A percentile compares a stretch with the other conserved stretches of the same genome.
phyloP scores from a whole-genome alignment of 2,888 invertebrate genomes.

The Yponomeuta cagnagella region DNA sequence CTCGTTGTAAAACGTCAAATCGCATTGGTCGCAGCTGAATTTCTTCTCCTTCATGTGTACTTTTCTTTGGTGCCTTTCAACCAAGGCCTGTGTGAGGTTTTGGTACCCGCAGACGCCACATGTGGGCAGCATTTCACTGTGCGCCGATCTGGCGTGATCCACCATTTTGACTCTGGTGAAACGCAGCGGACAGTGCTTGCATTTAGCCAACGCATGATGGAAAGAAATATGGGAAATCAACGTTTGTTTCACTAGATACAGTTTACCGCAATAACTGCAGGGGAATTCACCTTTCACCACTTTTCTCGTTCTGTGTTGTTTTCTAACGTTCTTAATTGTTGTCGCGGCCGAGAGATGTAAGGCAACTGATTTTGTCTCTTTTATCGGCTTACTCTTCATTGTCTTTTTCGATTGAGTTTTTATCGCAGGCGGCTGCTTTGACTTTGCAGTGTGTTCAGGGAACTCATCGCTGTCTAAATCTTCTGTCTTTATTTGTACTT shows the following conservation, averaged over 20 bases:
- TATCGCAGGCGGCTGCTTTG: too few relatives aligned
- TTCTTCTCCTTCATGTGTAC: slow-evolving; percentile 11
- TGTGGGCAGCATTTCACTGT: slow-evolving; percentile 21
- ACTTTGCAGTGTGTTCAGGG: too few relatives aligned
- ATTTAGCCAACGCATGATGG: background rate
- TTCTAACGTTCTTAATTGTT: too few relatives aligned
- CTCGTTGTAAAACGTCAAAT: background rate
- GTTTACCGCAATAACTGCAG: background rate
- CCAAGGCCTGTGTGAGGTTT: background rate
- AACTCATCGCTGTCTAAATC: too few relatives aligned
- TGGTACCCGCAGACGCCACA: slow-evolving; percentile 27
- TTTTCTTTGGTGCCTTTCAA: slow-evolving; percentile 3
- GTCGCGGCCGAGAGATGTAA: too few relatives aligned
- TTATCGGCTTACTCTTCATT: too few relatives aligned
- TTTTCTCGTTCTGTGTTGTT: too few relatives aligned
- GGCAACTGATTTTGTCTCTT: too few relatives aligned
- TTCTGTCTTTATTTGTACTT: too few relatives aligned
- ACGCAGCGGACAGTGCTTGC: background rate
- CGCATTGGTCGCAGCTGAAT: slow-evolving; percentile 15
- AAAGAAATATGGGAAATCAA: background rate
- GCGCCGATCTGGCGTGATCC: slow-evolving; percentile 19
- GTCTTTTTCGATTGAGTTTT: too few relatives aligned
- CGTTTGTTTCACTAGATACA: background rate
- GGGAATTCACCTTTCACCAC: background rate
- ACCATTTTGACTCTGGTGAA: slow-evolving; percentile 7